Conservation (phyloP, 1,140 invertebrate species). For the Ostrea denselamellosa region DNA sequence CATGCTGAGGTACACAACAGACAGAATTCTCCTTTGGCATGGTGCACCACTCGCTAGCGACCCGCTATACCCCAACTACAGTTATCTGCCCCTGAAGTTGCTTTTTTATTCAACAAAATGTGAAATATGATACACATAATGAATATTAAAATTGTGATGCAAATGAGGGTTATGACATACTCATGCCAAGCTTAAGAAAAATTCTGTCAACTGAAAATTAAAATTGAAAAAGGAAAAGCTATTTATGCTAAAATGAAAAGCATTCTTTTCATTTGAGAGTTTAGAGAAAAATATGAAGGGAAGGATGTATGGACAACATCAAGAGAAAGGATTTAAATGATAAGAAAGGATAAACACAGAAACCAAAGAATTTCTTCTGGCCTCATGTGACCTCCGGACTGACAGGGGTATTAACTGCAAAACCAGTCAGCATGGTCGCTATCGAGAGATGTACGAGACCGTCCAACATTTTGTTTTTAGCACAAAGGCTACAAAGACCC, state of each 20-base stretch:
- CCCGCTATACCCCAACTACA: slow-evolving; percentile 11
- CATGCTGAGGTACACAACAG: slow-evolving; percentile 31
- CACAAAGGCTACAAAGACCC: no score
- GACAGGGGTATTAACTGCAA: slow-evolving; percentile 22
- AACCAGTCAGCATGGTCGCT: slow-evolving; percentile 20
- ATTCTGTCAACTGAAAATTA: slow-evolving; percentile 22
- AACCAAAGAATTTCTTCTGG: slow-evolving; percentile 2
- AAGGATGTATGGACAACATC: slow-evolving; percentile 18
- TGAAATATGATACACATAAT: neutral
- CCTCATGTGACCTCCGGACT: slow-evolving; percentile 12
- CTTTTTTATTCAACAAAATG: neutral
- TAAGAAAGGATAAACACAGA: slow-evolving; percentile 13
- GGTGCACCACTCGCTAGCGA: slow-evolving; percentile 29
- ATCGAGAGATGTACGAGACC: slow-evolving; percentile 2
- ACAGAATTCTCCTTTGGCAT: slow-evolving; percentile 32
- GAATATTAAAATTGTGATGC: slow-evolving; percentile 13
- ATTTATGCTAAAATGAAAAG: neutral
- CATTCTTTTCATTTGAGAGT: neutral
- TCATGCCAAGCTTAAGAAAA: slow-evolving; percentile 31
- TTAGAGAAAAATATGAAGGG: neutral
- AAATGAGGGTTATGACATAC: neutral
- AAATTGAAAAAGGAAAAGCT: slow-evolving; percentile 1
- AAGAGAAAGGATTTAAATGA: slow-evolving; percentile 16
- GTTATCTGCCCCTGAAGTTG: slow-evolving; percentile 9
- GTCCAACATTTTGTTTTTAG: neutral